Percentiles rank a stretch among this genome's conserved stretches.
Conservation (phyloP, 2,797 vertebrate species). For the Thamnophis elegans region DNA sequence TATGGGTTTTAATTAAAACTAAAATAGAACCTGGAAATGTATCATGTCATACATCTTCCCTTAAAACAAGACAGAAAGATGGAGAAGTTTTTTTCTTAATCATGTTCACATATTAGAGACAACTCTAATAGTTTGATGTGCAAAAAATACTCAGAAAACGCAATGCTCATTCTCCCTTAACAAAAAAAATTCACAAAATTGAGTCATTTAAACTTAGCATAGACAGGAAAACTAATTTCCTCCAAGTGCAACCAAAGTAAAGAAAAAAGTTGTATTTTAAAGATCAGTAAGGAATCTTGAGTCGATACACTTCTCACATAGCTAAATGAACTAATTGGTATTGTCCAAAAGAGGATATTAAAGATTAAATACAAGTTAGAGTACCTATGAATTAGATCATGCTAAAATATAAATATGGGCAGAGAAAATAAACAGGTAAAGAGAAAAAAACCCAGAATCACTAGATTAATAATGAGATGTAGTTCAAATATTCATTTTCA, state of each 20-base stretch:
- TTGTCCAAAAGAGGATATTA: not conserved
- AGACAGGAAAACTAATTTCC: not conserved
- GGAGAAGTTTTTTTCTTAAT: not conserved
- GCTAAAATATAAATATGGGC: not conserved
- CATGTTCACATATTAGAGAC: too few relatives aligned
- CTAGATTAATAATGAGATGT: not conserved
- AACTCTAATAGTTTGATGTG: not conserved
- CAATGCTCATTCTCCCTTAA: not conserved
- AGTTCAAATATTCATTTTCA: not conserved
- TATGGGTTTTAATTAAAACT: not conserved
- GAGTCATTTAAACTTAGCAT: not conserved
- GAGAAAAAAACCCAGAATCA: not conserved
- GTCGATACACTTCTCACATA: not conserved
- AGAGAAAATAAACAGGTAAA: not conserved
- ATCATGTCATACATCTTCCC: not conserved
- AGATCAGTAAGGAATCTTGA: not conserved
- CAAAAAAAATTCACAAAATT: not conserved
- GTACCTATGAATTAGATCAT: not conserved
- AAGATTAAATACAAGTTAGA: not conserved
- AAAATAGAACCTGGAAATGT: not conserved
- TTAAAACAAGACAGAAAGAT: not conserved
- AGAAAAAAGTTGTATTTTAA: not conserved
- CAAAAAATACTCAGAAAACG: not conserved
- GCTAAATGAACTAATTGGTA: not conserved
- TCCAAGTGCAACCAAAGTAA: not conserved